Conservation (phyloP, 2,113 vertebrate genomes). For the Tragulus kanchil region DNA sequence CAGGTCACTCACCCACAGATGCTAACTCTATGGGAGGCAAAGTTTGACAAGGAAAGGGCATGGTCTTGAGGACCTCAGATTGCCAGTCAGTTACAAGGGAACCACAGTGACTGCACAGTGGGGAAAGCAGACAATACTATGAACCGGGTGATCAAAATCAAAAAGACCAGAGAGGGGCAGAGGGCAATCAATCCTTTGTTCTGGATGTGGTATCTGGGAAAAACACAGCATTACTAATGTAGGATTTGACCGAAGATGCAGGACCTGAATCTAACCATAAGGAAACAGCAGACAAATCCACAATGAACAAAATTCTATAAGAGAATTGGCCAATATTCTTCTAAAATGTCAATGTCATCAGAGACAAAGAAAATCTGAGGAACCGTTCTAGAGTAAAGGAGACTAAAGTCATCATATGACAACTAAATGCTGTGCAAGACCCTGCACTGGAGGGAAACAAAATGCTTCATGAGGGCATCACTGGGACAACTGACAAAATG, state of each 20-base stretch:
- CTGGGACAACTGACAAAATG: neutral
- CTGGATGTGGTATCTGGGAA: neutral
- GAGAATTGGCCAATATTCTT: neutral
- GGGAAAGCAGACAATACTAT: neutral
- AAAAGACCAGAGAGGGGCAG: neutral
- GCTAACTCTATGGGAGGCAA: neutral
- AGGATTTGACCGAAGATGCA: neutral
- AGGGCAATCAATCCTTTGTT: neutral
- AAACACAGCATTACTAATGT: neutral
- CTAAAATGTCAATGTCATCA: neutral
- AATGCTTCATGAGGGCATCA: neutral
- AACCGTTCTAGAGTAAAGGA: neutral
- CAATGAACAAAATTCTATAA: neutral
- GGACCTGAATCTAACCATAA: neutral
- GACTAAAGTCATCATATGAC: neutral
- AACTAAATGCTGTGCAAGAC: neutral
- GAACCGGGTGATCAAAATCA: neutral
- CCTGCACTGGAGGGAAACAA: neutral
- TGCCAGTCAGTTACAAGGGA: neutral
- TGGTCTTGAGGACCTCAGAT: neutral
- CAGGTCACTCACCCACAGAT: neutral
- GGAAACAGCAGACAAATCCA: neutral
- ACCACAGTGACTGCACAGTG: neutral
- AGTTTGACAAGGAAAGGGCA: neutral
- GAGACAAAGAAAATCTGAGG: neutral